phyloP scores from a whole-genome alignment of 2,113 vertebrate species.

The Otis tarda region DNA sequence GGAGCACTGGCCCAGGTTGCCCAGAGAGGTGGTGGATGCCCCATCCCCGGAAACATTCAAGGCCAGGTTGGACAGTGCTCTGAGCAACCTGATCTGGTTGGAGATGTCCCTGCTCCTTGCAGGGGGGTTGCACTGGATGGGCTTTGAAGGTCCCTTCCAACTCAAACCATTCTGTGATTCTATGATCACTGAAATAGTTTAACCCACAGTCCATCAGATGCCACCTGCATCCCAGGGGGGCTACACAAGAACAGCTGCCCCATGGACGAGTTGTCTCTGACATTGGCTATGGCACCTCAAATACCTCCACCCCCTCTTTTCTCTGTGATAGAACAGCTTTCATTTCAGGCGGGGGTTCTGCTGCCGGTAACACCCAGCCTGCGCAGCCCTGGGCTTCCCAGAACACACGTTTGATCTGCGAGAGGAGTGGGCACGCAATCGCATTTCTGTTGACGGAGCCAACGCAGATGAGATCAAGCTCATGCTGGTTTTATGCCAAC shows the following conservation, averaged over 20 bases:
- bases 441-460: neutral
- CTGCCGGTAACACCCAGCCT: neutral
- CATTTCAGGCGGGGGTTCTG: neutral
- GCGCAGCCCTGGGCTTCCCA: neutral
- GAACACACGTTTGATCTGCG: accelerated
- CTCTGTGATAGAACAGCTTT: neutral
- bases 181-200: neutral
- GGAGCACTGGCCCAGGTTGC: too few relatives aligned
- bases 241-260: neutral
- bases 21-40: too few relatives aligned
- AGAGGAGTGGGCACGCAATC: accelerated
- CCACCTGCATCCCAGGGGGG: neutral
- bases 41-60: too few relatives aligned
- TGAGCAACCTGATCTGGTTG: too few relatives aligned
- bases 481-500: neutral
- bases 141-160: too few relatives aligned
- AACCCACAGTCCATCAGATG: neutral
- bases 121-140: too few relatives aligned
- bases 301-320: neutral
- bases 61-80: too few relatives aligned
- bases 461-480: neutral
- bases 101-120: too few relatives aligned
- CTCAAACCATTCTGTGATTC: too few relatives aligned
- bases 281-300: neutral
- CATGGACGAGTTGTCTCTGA: neutral